Evolutionary conservation across 35 echinoderm and acorn worm species (phyloP).

Genomic region (Holothuria glaberrima): DNA sequence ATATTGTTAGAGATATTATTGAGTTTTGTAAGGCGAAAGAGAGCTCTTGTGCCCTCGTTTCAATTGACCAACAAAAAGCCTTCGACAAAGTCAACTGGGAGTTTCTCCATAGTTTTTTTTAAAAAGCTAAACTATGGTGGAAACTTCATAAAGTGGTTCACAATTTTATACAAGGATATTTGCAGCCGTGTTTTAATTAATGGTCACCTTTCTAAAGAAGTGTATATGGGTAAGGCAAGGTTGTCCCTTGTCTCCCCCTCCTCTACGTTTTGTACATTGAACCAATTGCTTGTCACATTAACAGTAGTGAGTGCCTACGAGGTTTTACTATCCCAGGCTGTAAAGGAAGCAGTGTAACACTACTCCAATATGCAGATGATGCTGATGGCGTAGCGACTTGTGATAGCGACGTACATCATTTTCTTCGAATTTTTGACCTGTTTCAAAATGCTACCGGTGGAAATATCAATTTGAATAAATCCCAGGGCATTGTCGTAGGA

Average conservation of each 20-base stretch:
- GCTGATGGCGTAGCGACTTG: conserved; percentile 5
- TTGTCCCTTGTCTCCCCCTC: conserved; percentile 31
- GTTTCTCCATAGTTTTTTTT: neutral
- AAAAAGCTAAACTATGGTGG: conserved; percentile 7
- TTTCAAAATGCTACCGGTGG: no score
- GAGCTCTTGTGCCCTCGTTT: neutral
- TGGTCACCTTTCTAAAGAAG: conserved; percentile 11
- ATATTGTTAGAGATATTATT: no score
- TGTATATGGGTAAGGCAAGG: conserved; percentile 40
- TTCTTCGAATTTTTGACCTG: no score
- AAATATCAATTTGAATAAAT: conserved; percentile 7
- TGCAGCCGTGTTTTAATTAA: conserved; percentile 16
- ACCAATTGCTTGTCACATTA: no score
- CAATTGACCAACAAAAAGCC: no score
- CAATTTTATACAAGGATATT: no score
- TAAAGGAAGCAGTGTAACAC: neutral
- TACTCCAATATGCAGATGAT: conserved; percentile 36
- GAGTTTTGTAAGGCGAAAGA: no score
- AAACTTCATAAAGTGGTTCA: conserved; percentile 41
- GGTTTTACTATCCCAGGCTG: neutral
- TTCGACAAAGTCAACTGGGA: no score
- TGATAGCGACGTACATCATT: neutral
- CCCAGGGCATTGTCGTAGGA: neutral
- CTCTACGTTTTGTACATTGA: no score
- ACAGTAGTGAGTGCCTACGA: neutral